A percentile compares a stretch with the other conserved stretches of the same genome.
phyloP scores from a whole-genome alignment of 2,888 invertebrate species.

The Halocaridina rubra region DNA sequence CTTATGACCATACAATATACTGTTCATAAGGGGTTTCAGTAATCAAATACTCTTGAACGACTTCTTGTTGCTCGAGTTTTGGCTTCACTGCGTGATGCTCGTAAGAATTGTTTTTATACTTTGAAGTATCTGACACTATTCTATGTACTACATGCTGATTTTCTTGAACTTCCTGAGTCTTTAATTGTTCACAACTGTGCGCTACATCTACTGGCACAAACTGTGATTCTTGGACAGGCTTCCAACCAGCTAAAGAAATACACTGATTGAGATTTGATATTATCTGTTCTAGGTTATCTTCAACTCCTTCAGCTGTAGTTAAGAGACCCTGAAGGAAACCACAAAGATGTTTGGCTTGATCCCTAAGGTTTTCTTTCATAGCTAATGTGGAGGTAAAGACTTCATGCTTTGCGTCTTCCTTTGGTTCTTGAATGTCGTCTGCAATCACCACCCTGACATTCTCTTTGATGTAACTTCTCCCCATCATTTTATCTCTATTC shows the following conservation, averaged over 20 bases:
- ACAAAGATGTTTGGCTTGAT: not conserved
- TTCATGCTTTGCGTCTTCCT: not conserved
- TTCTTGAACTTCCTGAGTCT: not conserved
- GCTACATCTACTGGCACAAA: not conserved
- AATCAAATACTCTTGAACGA: not conserved
- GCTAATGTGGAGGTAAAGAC: not conserved
- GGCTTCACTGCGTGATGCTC: not conserved
- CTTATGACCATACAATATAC: not conserved
- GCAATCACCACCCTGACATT: not conserved
- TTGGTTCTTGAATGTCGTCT: not conserved
- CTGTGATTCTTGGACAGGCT: not conserved
- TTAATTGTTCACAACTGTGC: not conserved
- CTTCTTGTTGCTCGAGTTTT: not conserved
- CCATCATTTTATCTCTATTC: not conserved
- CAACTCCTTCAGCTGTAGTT: not conserved
- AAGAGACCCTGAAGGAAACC: not conserved
- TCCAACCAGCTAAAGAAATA: not conserved
- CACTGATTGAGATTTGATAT: not conserved
- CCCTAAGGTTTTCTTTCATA: not conserved
- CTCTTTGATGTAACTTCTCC: not conserved
- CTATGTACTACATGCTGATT: not conserved
- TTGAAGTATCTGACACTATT: not conserved
- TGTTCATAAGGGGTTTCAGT: not conserved
- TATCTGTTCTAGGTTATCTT: not conserved
- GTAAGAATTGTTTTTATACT: not conserved